Base-by-base conservation (phyloP, 2,888 invertebrate species). In the Tetanocera ferruginea region DNA sequence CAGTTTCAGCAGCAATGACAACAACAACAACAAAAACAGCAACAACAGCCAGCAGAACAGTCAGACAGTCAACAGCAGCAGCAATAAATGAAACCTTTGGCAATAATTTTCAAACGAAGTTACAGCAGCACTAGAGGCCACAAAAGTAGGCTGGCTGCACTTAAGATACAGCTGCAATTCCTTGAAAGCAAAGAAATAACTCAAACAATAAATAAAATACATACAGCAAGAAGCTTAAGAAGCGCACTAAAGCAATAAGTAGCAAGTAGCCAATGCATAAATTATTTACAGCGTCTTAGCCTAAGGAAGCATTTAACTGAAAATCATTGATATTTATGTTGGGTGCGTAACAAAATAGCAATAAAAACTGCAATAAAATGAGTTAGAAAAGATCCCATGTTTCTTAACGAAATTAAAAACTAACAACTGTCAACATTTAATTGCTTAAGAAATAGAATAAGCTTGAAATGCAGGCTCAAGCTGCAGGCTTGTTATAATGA, bases 101-200 rank as follows among this genome's bases (percentile, higher is more conserved):
- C 52, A 67, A 76, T 69, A 69, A 69, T 69, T 69, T 69, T 17
- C 49, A 60, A 60, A 28, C 14, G 51, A 51, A 51, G 51, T 23
- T 49, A 37, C 52, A 31, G 9, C n/a, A 23, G 17, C 70, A 31
- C 67, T 37, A 31, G 64, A 64, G 49, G 69, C 49, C 49, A 49
- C 49, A 69, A 51, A 69, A 49, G 52, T 17, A 52, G 23, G 37
- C 43, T 67, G 67, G 19, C 67, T 19, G 49, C 43, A 51, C 51
- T 49, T 49, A 28, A 69, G 51, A 51, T 60, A 67, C 69, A 78
- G 80, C 80, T 81, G 83, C 83, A 85, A 85, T 85, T 85, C 84
- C 84, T 55, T 83, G 82, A 84, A 85, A 85, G 83, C 80, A 17
- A 49, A 43, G 57, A 83, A 85, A 64, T 64, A 31, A n/a, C 28